These are phyloP conservation scores for Camponotus vicinus DNA, from an alignment of 1,140 invertebrate species.

Conservation along the genomic window DNA sequence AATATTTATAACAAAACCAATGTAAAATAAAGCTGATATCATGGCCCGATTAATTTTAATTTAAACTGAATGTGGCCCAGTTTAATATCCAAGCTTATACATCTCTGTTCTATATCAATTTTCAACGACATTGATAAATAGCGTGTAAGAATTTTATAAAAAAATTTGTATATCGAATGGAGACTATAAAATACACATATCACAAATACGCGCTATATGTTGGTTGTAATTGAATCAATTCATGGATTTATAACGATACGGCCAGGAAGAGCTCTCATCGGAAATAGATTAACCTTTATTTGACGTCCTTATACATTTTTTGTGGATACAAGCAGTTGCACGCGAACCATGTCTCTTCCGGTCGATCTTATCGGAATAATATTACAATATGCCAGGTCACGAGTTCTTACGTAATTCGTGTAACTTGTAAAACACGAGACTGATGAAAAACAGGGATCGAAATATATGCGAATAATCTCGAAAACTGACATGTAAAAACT, in stretches of 20 bases:
- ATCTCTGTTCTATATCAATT: constrained; percentile 52
- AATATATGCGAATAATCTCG: background rate
- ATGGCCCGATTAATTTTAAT: constrained; percentile 57
- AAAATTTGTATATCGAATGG: background rate
- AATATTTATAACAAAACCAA: constrained; percentile 25
- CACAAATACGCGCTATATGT: background rate
- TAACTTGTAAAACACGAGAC: constrained; percentile 33
- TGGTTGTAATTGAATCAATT: background rate
- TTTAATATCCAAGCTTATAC: constrained; percentile 49
- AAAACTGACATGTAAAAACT: constrained; percentile 12
- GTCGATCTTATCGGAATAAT: constrained; percentile 65
- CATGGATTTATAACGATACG: background rate
- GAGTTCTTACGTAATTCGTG: constrained; percentile 59
- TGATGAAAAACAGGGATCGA: background rate
- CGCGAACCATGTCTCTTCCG: constrained; percentile 62
- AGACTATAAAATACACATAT: background rate
- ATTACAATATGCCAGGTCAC: constrained; percentile 56
- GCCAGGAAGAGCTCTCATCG: background rate
- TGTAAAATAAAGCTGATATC: constrained; percentile 45
- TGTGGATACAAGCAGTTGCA: constrained; percentile 53
- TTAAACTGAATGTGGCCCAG: constrained; percentile 40
- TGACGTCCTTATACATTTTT: constrained; percentile 62
- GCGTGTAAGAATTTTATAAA: constrained; percentile 32
- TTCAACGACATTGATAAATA: constrained; percentile 56
- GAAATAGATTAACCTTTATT: constrained; percentile 45